A percentile compares a stretch with the other conserved stretches of the same genome.
phyloP scores from a whole-genome alignment of 2,888 invertebrate species.

The Omphaloscelis lunosa region DNA sequence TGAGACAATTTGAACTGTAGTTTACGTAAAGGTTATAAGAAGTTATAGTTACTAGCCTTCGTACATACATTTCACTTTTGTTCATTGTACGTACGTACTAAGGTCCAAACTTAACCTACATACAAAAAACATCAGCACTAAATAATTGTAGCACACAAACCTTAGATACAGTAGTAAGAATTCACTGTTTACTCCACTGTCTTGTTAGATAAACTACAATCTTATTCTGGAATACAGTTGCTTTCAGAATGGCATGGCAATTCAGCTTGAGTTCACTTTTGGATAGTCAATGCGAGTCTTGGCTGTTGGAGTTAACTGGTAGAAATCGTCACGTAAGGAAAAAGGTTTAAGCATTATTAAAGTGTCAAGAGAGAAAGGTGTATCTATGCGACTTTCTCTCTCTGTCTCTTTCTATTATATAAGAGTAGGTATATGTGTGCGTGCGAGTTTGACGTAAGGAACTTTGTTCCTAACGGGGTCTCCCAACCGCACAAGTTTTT shows the following conservation, averaged over 20 bases:
- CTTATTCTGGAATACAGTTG: slow-evolving; percentile 22
- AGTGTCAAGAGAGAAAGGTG: not conserved
- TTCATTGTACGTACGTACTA: not conserved
- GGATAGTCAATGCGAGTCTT: not conserved
- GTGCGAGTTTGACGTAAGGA: not conserved
- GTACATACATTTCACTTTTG: not conserved
- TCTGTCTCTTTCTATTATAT: not conserved
- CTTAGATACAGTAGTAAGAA: slow-evolving; percentile 49
- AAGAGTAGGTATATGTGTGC: not conserved
- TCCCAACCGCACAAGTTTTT: not conserved
- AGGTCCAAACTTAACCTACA: slow-evolving; percentile 16
- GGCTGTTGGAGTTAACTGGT: not conserved
- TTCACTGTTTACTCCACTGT: slow-evolving; percentile 49
- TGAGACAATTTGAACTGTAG: no score
- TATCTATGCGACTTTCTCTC: not conserved
- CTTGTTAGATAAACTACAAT: slow-evolving; percentile 48
- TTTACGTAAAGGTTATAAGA: no score
- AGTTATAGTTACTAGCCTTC: not conserved
- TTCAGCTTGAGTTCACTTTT: not conserved
- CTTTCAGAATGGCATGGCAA: not conserved
- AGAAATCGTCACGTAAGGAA: not conserved
- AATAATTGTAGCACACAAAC: slow-evolving; percentile 46
- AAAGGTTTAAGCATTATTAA: no score
- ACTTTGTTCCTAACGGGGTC: not conserved
- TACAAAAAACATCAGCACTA: slow-evolving; percentile 18